Evolutionary conservation across 2,888 invertebrate genomes (phyloP).

Genomic region (Fissipunctia ypsillon): DNA sequence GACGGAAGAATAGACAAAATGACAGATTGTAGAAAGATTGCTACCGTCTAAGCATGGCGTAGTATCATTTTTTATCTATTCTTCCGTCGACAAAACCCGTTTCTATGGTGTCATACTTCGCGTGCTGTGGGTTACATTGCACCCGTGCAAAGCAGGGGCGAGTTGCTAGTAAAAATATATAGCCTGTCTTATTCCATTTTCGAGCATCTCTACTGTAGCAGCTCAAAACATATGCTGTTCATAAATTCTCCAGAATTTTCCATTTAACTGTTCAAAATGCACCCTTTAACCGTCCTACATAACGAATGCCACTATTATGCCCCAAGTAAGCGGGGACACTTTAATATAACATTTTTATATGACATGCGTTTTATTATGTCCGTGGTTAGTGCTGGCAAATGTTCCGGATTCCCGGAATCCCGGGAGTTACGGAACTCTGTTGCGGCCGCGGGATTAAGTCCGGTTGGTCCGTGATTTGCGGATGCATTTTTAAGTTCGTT

Average conservation of each 20-base stretch:
- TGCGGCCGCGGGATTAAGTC: constrained; percentile 53
- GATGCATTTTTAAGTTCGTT: constrained; percentile 49
- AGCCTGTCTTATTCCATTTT: constrained; percentile 24
- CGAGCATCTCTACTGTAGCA: constrained; percentile 16
- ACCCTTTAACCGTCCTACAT: constrained; percentile 52
- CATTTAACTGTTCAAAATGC: constrained; percentile 63
- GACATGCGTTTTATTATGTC: constrained; percentile 61
- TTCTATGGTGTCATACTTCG: no score
- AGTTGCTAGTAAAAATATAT: neutral
- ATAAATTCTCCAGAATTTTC: constrained; percentile 61
- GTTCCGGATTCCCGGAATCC: constrained; percentile 50
- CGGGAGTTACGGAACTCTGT: constrained; percentile 38
- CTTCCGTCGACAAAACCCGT: no score
- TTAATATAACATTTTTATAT: constrained; percentile 65
- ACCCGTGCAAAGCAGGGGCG: neutral
- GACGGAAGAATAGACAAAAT: no score
- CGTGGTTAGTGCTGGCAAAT: constrained; percentile 57
- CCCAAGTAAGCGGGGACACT: constrained; percentile 47
- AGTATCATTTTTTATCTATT: no score
- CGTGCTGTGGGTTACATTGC: no score
- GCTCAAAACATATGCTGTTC: constrained; percentile 51
- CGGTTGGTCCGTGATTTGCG: constrained; percentile 45
- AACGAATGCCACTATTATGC: constrained; percentile 59
- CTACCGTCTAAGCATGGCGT: no score
- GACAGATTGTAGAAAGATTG: no score